These are phyloP conservation scores for Anas bernieri DNA, from an alignment of 2,797 vertebrate genomes.

Conservation along the genomic window DNA sequence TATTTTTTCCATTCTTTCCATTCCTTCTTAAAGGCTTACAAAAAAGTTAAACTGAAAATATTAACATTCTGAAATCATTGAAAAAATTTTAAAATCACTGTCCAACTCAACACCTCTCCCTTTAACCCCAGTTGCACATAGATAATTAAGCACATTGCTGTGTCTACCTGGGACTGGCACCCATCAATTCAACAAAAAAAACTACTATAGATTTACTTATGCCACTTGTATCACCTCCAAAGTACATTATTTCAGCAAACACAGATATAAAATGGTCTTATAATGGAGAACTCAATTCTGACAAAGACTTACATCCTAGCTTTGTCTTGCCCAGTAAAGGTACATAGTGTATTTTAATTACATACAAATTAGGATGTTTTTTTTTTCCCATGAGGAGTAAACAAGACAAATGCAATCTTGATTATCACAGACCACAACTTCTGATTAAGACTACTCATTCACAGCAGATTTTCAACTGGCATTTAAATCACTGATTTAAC, in stretches of 20 bases:
- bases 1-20: neutral
- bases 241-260: neutral
- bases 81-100: neutral
- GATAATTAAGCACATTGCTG: neutral
- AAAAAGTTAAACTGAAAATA: neutral
- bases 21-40: neutral
- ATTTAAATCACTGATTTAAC: conserved; percentile 1
- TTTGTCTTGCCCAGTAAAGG: neutral
- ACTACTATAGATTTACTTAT: neutral
- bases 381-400: neutral
- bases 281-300: neutral
- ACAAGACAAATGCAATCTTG: neutral
- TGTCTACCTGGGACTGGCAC: no score
- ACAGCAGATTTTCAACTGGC: neutral
- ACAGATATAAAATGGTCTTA: neutral
- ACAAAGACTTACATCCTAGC: neutral
- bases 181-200: neutral
- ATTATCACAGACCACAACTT: neutral
- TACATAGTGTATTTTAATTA: neutral
- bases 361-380: neutral
- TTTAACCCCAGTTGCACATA: neutral
- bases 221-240: neutral
- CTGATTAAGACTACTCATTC: neutral
- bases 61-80: neutral
- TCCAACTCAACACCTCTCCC: neutral